These are phyloP conservation scores for Sminthurinus signatus DNA, from an alignment of 1,140 invertebrate species.

Conservation along the genomic window DNA sequence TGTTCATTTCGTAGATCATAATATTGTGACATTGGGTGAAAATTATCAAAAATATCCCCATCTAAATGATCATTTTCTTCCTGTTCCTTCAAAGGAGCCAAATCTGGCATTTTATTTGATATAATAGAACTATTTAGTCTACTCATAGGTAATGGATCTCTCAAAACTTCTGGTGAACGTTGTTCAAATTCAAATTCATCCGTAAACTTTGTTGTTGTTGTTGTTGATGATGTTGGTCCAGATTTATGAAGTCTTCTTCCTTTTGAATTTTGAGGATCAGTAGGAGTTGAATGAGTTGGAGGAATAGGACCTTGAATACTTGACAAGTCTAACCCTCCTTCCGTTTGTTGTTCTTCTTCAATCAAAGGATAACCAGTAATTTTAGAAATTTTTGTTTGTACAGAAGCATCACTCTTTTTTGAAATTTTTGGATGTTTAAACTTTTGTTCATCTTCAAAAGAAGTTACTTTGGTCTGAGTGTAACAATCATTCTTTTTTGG, in stretches of 20 bases:
- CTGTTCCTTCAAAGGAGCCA: neutral
- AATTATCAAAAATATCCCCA: no score
- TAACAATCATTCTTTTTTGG: neutral
- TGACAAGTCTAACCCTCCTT: conserved; percentile 13
- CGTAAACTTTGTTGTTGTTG: neutral
- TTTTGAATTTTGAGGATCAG: neutral
- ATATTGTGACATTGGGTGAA: no score
- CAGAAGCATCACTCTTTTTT: neutral
- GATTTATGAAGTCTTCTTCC: neutral
- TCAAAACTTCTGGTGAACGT: neutral
- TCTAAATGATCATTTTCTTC: no score
- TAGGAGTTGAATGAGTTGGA: conserved; percentile 31
- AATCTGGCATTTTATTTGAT: neutral
- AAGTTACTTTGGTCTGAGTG: no score
- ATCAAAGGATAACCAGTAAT: neutral
- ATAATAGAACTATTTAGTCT: neutral
- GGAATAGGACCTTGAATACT: conserved; percentile 17
- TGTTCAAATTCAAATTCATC: neutral
- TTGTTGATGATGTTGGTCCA: no score
- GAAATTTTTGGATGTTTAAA: no score
- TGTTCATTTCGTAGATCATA: no score
- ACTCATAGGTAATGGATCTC: neutral
- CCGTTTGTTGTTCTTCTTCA: no score
- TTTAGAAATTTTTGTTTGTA: conserved; percentile 13
- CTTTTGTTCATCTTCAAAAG: no score